Base-by-base conservation (phyloP, 2,113 vertebrate genomes). In the Brachyhypopomus gauderio region DNA sequence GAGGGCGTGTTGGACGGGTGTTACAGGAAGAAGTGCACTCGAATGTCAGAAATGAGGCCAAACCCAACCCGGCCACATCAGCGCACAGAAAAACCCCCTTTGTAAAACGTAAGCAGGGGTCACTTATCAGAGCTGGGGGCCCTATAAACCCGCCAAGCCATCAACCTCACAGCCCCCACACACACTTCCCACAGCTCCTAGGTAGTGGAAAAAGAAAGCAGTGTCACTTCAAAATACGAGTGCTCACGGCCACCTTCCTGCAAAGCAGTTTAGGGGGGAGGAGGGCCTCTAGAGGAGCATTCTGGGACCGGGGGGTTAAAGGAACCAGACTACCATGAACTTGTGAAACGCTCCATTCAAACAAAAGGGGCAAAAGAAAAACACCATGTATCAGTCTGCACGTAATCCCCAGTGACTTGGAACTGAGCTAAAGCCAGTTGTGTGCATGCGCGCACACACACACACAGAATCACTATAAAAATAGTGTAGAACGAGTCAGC, bases 201-300 rank as follows among this genome's bases (percentile, higher is more conserved):
- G 73, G 85, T 76, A 66, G 72, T 82, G 77, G 52, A 83, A 86
- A 85, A 84, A 82, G 36, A 77, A 85, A 82, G 82, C 58, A 72
- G 77, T 58, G 86, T 85, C 81, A 78, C 84, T 88, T 79, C 83
- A 36, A 78, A 82, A 77, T 85, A 79, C 78, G 79, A 84, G 77
- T 30, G 25, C 7, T 36, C 64, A 79, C 84, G 79, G 85, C 74
- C 34, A 4, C 19, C n/a, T 8, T 83, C 69, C 58, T 75, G 41
- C 78, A 78, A 71, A 34, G 11, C 14, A 7, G 7, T 7, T 38
- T 3, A 38, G 41, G 22, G 41, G 36, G 36, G 34, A 38, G 19
- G 66, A 1, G 60, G 27, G 34, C 67, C 64, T 78, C 81, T 77
- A 73, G 70, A 34, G 1, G 22, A 63, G 62, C 59, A 36, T 52